phyloP scores from a whole-genome alignment of 1,140 invertebrate genomes.

The Campoletis sonorensis region DNA sequence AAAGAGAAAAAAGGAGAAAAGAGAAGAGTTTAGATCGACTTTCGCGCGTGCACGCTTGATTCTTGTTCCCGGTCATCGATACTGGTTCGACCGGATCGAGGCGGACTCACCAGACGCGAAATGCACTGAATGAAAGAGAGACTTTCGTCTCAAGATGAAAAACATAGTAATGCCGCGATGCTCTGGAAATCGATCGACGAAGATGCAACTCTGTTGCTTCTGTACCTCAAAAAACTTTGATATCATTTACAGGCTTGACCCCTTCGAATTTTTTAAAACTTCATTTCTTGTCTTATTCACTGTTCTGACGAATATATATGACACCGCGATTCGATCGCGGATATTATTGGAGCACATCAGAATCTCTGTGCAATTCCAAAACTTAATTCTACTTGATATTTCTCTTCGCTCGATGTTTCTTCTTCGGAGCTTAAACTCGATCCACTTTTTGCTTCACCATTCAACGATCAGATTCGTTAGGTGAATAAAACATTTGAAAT shows the following conservation, averaged over 20 bases:
- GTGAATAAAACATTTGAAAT: too few relatives aligned
- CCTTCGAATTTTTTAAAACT: neutral
- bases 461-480: too few relatives aligned
- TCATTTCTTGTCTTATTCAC: too few relatives aligned
- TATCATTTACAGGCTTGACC: constrained; percentile 45
- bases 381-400: constrained; percentile 1
- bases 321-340: constrained; percentile 3
- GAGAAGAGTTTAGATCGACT: constrained; percentile 55
- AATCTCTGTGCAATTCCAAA: neutral
- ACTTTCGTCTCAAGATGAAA: constrained; percentile 50
- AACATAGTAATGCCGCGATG: constrained; percentile 42
- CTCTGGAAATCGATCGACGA: constrained; percentile 43
- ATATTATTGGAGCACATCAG: neutral
- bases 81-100: constrained; percentile 61
- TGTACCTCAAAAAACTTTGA: neutral
- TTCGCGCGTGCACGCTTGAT: constrained; percentile 49
- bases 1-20: neutral
- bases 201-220: constrained; percentile 26
- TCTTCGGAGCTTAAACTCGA: neutral
- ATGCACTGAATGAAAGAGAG: constrained; percentile 55
- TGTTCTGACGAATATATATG: neutral
- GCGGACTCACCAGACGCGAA: constrained; percentile 36
- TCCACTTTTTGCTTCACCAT: too few relatives aligned
- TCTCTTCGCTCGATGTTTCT: neutral
- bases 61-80: constrained; percentile 51